These are phyloP conservation scores for Cephus pygmeus DNA, from an alignment of 2,888 invertebrate genomes.

Conservation along the genomic window DNA sequence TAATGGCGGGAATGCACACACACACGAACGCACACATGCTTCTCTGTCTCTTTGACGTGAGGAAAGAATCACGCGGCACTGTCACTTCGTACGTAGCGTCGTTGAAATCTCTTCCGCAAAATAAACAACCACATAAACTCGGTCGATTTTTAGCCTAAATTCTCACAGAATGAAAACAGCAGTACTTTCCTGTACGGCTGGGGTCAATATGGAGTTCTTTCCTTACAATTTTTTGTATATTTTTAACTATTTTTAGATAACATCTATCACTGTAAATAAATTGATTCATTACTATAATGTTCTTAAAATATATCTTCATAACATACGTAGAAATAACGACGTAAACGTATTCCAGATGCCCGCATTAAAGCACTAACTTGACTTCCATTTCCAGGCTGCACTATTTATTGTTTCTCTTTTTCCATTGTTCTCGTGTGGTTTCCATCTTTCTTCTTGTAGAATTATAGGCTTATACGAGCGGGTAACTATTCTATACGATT, in stretches of 20 bases:
- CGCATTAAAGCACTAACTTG: neutral
- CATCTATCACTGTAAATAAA: slow-evolving; percentile 18
- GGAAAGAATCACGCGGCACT: slow-evolving; percentile 8
- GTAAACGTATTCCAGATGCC: neutral
- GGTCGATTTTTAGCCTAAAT: neutral
- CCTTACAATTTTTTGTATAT: slow-evolving; percentile 6
- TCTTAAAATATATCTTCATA: slow-evolving; percentile 17
- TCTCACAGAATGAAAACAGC: neutral
- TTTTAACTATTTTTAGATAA: slow-evolving; percentile 13
- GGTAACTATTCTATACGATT: neutral
- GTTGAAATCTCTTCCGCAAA: neutral
- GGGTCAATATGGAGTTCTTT: slow-evolving; percentile 14
- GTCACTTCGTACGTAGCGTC: neutral
- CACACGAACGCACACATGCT: slow-evolving; percentile 26
- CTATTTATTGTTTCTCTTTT: neutral
- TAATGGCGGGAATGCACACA: slow-evolving; percentile 57
- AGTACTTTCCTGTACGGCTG: slow-evolving; percentile 1
- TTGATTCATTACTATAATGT: slow-evolving; percentile 17
- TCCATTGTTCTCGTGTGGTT: neutral
- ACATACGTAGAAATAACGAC: slow-evolving; percentile 4
- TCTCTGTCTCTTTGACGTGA: neutral
- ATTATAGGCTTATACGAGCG: neutral
- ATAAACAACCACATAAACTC: neutral
- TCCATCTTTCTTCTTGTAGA: neutral
- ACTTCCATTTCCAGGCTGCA: neutral